These are phyloP conservation scores for Crotalus helleri DNA, from an alignment of 2,113 vertebrate species.

Conservation along the genomic window DNA sequence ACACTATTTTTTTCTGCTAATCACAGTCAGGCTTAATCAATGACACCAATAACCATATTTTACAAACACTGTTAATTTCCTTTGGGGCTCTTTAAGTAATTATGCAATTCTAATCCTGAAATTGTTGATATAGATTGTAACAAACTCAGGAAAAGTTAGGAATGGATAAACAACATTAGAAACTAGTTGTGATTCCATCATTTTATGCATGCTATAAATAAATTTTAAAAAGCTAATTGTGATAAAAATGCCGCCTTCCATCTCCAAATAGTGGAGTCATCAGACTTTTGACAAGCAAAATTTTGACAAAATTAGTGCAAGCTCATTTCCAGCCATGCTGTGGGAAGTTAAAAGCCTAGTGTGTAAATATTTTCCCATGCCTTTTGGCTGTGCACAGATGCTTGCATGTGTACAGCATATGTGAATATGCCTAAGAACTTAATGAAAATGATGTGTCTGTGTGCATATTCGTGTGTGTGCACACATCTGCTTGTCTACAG, in stretches of 20 bases:
- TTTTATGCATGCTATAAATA: conserved; percentile 33
- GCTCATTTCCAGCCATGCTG: conserved; percentile 64
- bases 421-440: conserved; percentile 43
- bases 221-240: conserved; percentile 51
- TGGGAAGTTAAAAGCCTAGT: conserved; percentile 57
- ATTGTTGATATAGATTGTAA: neutral
- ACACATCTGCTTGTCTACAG: conserved; percentile 60
- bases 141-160: neutral
- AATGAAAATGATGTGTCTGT: conserved; percentile 48
- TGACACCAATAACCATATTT: neutral
- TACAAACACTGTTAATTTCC: neutral
- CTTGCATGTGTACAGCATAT: conserved; percentile 60
- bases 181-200: conserved; percentile 22
- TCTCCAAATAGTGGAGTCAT: conserved; percentile 62
- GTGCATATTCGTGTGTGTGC: conserved; percentile 11
- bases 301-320: conserved; percentile 50
- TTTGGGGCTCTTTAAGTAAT: neutral
- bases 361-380: conserved; percentile 67
- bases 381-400: conserved; percentile 40
- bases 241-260: conserved; percentile 25
- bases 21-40: neutral
- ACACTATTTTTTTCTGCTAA: neutral
- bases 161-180: conserved; percentile 3
- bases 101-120: neutral
- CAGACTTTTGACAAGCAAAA: conserved; percentile 61